These are phyloP conservation scores for Odontamblyopus rebecca DNA, from an alignment of 2,797 vertebrate genomes.

Conservation along the genomic window DNA sequence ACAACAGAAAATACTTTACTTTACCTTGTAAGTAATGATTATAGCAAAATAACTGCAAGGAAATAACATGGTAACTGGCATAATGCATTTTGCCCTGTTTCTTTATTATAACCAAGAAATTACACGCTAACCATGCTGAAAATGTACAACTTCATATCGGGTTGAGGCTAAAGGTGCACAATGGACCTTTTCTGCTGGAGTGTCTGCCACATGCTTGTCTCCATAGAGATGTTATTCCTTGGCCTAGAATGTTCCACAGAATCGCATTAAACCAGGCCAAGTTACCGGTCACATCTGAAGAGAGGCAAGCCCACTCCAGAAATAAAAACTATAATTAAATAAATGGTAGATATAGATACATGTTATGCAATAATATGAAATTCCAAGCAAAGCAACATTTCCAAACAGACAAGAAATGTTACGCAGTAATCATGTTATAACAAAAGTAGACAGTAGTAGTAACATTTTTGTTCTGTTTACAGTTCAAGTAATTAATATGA, in stretches of 20 bases:
- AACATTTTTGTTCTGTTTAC: no score
- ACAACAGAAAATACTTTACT: conserved; percentile 3
- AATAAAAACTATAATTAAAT: neutral
- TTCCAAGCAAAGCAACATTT: neutral
- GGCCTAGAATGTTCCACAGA: neutral
- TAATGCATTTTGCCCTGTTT: no score
- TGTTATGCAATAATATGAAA: neutral
- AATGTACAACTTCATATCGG: neutral
- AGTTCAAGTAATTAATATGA: neutral
- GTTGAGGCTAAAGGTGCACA: neutral
- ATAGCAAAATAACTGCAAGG: no score
- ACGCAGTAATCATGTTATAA: neutral
- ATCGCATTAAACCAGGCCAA: no score
- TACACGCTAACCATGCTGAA: neutral
- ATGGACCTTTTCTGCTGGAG: neutral
- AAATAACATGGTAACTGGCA: no score
- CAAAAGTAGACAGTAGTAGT: no score
- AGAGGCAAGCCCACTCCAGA: neutral
- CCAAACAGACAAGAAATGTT: neutral
- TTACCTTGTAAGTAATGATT: neutral
- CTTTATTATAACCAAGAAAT: neutral
- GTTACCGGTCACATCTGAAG: no score
- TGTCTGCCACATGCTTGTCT: neutral
- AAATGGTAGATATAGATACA: neutral
- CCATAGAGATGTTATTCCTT: neutral